Evolutionary conservation across 2,113 vertebrate genomes (phyloP).

Genomic region (Laterallus jamaicensis): DNA sequence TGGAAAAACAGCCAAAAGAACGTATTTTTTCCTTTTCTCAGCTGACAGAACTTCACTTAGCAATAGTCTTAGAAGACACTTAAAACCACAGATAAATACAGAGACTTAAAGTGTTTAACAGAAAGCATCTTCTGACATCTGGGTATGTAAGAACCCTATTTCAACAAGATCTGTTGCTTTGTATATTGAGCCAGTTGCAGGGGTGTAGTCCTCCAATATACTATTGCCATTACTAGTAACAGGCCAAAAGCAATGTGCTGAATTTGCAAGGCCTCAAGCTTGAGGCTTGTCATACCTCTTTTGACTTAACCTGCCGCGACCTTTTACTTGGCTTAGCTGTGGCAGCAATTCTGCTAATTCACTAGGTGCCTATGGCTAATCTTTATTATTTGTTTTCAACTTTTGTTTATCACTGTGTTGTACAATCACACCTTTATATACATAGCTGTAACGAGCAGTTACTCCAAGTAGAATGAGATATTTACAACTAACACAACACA

Average conservation of each 20-base stretch:
- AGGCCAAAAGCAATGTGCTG: neutral
- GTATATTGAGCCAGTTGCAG: neutral
- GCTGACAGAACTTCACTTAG: neutral
- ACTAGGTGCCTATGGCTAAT: neutral
- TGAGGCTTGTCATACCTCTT: neutral
- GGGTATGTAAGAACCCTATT: neutral
- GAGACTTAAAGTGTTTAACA: neutral
- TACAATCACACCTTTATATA: neutral
- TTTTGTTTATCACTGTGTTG: neutral
- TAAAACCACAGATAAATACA: neutral
- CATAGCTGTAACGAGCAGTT: neutral
- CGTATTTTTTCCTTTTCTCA: neutral
- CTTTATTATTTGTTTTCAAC: neutral
- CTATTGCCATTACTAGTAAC: neutral
- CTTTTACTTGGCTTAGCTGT: neutral
- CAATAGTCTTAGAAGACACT: neutral
- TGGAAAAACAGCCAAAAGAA: neutral
- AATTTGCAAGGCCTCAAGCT: neutral
- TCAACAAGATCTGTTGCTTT: neutral
- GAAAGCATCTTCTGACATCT: neutral
- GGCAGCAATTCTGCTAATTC: neutral
- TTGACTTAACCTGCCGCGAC: neutral
- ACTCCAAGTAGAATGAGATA: slow-evolving; percentile 1
- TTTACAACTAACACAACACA: neutral
- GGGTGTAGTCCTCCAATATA: neutral